Percentiles rank a stretch among this genome's conserved stretches.
phyloP scores from a whole-genome alignment of 2,888 invertebrate species.

The Orthonychiurus folsomi region DNA sequence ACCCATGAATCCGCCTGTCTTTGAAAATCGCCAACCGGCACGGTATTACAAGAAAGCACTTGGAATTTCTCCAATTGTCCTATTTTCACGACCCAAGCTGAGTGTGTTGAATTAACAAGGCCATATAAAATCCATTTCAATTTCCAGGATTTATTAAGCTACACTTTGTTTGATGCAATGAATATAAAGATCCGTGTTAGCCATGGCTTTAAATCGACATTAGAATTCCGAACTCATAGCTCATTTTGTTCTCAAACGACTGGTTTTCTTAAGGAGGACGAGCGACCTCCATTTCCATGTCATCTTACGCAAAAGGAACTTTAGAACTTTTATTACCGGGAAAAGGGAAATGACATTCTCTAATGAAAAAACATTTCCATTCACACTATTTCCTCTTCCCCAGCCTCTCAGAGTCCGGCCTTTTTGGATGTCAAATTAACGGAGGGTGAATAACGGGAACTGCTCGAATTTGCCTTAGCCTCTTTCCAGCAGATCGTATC shows the following conservation, averaged over 20 bases:
- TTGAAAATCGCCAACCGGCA: no score
- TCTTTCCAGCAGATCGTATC: no score
- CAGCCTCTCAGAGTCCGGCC: no score
- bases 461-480: no score
- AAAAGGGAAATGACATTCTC: neutral
- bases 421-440: no score
- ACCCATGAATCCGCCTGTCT: no score
- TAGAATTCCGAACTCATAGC: neutral
- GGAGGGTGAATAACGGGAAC: no score
- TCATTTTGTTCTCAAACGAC: neutral
- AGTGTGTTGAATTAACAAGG: neutral
- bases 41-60: no score
- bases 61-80: no score
- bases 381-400: neutral
- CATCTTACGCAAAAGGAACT: neutral
- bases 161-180: neutral
- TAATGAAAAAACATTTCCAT: neutral
- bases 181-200: neutral
- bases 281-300: neutral
- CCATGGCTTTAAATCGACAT: neutral
- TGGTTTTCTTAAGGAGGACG: neutral
- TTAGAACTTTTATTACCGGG: neutral
- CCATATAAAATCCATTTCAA: constrained; percentile 1
- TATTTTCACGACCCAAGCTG: neutral
- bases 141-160: neutral